These are phyloP conservation scores for Vireo altiloquus DNA, from an alignment of 2,113 vertebrate species.

Conservation along the genomic window DNA sequence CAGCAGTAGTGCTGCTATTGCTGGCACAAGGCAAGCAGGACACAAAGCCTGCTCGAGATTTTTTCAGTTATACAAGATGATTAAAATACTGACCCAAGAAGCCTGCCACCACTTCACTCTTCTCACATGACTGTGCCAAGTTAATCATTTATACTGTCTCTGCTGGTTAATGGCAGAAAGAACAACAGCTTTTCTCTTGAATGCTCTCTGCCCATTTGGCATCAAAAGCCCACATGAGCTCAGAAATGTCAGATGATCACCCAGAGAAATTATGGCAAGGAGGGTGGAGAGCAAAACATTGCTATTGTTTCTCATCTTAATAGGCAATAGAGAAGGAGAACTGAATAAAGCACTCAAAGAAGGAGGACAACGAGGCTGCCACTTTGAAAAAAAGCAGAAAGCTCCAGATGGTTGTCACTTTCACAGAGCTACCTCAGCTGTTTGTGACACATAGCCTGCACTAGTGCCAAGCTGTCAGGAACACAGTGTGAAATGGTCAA, in stretches of 20 bases:
- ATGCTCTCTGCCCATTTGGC: background rate
- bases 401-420: constrained; percentile 37
- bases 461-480: constrained; percentile 35
- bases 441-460: background rate
- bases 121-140: background rate
- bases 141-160: background rate
- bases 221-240: background rate
- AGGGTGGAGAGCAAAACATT: background rate
- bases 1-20: background rate
- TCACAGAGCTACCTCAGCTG: constrained; percentile 25
- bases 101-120: background rate
- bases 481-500: background rate
- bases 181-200: background rate
- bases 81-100: background rate
- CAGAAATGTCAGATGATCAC: background rate
- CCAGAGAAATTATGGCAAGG: background rate
- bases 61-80: background rate
- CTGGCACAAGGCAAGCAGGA: background rate
- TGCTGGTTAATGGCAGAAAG: background rate
- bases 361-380: background rate
- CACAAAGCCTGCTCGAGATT: background rate
- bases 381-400: background rate
- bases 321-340: background rate
- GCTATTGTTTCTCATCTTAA: background rate
- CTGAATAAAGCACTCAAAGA: background rate